Evolutionary conservation across 2,888 invertebrate species (phyloP), one percentile per base, ranked within the genome.

Genomic region (Baronia brevicornis): DNA sequence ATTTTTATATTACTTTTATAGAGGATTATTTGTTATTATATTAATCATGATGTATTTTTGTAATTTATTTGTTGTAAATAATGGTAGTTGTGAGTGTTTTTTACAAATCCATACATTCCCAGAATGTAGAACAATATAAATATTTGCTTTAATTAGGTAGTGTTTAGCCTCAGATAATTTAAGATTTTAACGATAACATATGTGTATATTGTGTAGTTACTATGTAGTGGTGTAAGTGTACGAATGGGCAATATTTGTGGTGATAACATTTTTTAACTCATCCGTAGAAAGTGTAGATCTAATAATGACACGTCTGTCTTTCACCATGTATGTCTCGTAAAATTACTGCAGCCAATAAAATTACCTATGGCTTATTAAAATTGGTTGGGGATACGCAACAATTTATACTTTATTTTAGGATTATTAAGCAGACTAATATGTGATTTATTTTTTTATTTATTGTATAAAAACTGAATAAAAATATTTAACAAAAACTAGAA

Each of bases 61-160:
- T 66, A 62, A 60, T 69, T 67, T 66, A 46, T 51, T 55, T 53
- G 48, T 51, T 58, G 57, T 72, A 66, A 60, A 65, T 63, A 68
- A 41, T 33, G 46, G 54, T 48, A 57, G 55, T 49, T 46, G 44
- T 51, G 51, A 62, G 58, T 50, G 51, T 54, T 58, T 62, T 61
- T 52, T 58, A 60, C 29, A 14, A 51, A 59, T 48, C 42, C 39
- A 35, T 51, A 68, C 75, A 73, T 78, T 79, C 73, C 68, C 63
- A 69, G 72, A 75, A 72, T 74, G 71, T 72, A 67, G 61, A 47
- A 48, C 49, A 45, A 60, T 64, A 60, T 36, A 30, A 9, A 36
- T 59, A 59, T 65, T 75, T 69, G 72, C 71, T 74, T 74, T 70
- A 68, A 64, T 62, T 52, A 52, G 48, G 36, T 70, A 66, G 63